Conservation (phyloP, 1,140 invertebrate genomes). For the Drosophila prosaltans region DNA sequence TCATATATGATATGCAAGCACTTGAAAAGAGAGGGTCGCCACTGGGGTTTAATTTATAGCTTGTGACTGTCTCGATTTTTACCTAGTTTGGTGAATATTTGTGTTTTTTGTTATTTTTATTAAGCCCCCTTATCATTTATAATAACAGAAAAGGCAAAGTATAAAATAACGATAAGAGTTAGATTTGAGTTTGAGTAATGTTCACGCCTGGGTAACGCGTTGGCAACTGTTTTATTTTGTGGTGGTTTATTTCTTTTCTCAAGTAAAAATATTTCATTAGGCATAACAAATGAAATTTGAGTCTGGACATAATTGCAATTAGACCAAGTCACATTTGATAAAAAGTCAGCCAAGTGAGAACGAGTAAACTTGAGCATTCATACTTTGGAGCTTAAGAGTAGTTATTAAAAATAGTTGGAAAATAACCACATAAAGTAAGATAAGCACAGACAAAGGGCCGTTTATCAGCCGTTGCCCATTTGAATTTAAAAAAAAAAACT, state of each 20-base stretch:
- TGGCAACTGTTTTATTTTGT: slow-evolving; percentile 11
- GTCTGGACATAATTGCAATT: slow-evolving; percentile 49
- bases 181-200: background rate
- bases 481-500: background rate
- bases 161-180: slow-evolving; percentile 1
- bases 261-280: slow-evolving; percentile 2
- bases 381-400: background rate
- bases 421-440: background rate
- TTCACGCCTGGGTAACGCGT: background rate
- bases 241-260: background rate
- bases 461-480: background rate
- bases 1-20: slow-evolving; percentile 8
- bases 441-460: background rate
- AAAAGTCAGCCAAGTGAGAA: slow-evolving; percentile 12
- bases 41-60: slow-evolving; percentile 3
- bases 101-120: slow-evolving; percentile 1
- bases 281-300: slow-evolving; percentile 26
- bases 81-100: slow-evolving; percentile 6
- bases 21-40: background rate
- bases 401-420: background rate
- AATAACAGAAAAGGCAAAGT: slow-evolving; percentile 13
- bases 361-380: background rate
- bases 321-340: slow-evolving; percentile 41
- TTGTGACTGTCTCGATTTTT: slow-evolving; percentile 1
- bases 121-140: background rate